phyloP scores from a whole-genome alignment of 2,888 invertebrate genomes.

The Teinopalpus imperialis region DNA sequence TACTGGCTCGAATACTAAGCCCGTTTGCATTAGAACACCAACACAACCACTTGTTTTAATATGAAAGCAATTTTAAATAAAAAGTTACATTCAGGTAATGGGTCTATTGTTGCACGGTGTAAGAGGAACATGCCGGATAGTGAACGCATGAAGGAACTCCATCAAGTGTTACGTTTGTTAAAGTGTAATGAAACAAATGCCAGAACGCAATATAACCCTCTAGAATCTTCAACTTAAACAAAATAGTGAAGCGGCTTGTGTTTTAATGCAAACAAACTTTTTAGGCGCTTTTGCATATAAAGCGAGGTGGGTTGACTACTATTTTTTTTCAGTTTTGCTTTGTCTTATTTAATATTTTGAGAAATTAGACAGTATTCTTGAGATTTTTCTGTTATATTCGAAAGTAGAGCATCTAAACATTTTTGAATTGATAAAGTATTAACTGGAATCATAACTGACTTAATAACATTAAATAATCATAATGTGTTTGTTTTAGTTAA shows the following conservation, averaged over 20 bases:
- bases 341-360: constrained; percentile 66
- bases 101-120: constrained; percentile 40
- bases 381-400: constrained; percentile 38
- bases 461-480: neutral
- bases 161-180: constrained; percentile 50
- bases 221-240: constrained; percentile 78
- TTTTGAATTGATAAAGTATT: constrained; percentile 14
- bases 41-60: constrained; percentile 50
- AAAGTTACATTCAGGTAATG: constrained; percentile 62
- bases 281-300: constrained; percentile 82
- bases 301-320: constrained; percentile 82
- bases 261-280: constrained; percentile 83
- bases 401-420: constrained; percentile 13
- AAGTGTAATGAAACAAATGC: constrained; percentile 72
- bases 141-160: constrained; percentile 56
- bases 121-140: constrained; percentile 61
- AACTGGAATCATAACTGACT: constrained; percentile 24
- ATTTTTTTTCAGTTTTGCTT: constrained; percentile 77
- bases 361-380: constrained; percentile 35
- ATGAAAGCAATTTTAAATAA: constrained; percentile 12
- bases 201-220: constrained; percentile 81
- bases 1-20: constrained; percentile 59
- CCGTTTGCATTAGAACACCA: constrained; percentile 82
- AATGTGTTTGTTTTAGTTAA: constrained; percentile 6
- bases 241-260: constrained; percentile 82